phyloP scores from a whole-genome alignment of 2,113 vertebrate species.

The Tychaedon coryphoeus region DNA sequence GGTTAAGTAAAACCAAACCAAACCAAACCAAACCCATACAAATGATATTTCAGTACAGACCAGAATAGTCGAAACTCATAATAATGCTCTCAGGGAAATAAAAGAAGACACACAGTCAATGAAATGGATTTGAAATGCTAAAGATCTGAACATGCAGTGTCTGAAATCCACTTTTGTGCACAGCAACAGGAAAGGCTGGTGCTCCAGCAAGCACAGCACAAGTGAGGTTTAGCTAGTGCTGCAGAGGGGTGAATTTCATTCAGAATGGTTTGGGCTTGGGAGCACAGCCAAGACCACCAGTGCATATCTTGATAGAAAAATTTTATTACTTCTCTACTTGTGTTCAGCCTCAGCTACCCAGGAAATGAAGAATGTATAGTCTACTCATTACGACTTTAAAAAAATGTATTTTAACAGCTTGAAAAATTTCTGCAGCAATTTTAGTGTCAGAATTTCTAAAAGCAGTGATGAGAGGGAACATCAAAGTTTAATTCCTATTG shows the following conservation, averaged over 20 bases:
- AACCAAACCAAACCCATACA: not conserved
- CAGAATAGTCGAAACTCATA: not conserved
- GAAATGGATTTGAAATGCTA: conserved; percentile 15
- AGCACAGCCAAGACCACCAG: not conserved
- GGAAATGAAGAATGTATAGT: not conserved
- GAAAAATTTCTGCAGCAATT: not conserved
- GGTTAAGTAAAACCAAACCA: not conserved
- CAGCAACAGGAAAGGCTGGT: not conserved
- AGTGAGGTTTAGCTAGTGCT: not conserved
- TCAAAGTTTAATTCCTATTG: not conserved
- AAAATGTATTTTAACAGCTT: not conserved
- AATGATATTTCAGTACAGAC: not conserved
- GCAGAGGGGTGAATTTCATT: not conserved
- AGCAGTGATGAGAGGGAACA: not conserved
- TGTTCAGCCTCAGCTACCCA: not conserved
- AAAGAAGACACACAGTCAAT: not conserved
- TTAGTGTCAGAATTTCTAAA: not conserved
- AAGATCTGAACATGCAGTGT: not conserved
- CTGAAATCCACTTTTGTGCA: not conserved
- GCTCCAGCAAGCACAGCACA: not conserved
- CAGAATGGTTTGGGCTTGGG: not conserved
- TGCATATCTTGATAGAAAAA: not conserved
- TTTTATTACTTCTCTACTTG: not conserved
- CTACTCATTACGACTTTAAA: not conserved
- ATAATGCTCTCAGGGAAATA: conserved; percentile 16